These are phyloP conservation scores for Tipula confusa DNA, from an alignment of 2,888 invertebrate species.

Conservation along the genomic window DNA sequence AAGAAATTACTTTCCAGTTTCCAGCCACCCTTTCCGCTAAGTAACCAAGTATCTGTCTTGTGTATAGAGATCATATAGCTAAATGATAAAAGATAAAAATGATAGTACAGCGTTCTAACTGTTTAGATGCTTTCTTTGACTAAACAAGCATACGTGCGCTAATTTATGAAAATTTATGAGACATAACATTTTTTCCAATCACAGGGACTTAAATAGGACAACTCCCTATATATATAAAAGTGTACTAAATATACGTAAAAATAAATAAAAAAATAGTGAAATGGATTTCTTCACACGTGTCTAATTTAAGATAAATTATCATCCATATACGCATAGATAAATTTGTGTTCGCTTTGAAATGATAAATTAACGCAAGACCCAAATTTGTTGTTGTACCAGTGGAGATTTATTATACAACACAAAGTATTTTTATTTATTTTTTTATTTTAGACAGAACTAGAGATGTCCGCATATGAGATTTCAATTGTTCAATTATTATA, in stretches of 20 bases:
- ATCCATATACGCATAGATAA: not conserved
- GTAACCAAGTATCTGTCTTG: no score
- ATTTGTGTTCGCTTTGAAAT: not conserved
- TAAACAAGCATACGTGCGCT: no score
- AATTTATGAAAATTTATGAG: no score
- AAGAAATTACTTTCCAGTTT: no score
- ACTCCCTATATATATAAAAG: not conserved
- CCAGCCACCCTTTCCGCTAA: no score
- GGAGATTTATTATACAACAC: not conserved
- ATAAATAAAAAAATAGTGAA: conserved; percentile 9
- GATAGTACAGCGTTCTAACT: no score
- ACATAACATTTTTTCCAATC: no score
- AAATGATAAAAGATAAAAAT: no score
- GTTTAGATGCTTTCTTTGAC: no score
- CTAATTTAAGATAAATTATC: conserved; percentile 20
- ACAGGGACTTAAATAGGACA: not conserved
- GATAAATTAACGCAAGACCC: conserved; percentile 3
- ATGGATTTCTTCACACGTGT: conserved; percentile 12
- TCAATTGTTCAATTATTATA: conserved; percentile 8
- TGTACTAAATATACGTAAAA: no score
- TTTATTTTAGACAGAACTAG: not conserved
- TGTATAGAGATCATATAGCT: no score
- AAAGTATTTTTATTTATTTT: no score
- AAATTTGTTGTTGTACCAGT: not conserved
- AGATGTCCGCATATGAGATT: conserved; percentile 20